These are phyloP conservation scores for Helleia helle DNA, from an alignment of 2,888 invertebrate genomes.

Conservation along the genomic window DNA sequence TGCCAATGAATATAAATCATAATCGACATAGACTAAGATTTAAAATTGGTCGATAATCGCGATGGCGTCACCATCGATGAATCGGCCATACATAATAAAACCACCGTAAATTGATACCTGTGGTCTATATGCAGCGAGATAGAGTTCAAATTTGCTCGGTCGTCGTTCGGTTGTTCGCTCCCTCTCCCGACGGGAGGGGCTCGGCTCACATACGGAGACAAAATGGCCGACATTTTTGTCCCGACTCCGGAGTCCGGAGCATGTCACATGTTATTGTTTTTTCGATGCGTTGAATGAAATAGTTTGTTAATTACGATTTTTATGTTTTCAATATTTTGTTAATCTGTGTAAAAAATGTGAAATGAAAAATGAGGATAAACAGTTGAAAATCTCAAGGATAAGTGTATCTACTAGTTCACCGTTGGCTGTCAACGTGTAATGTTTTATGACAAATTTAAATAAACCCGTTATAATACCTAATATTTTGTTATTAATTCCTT, in stretches of 20 bases:
- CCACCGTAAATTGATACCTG: constrained; percentile 26
- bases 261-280: too few relatives aligned
- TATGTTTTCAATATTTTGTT: too few relatives aligned
- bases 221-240: constrained; percentile 63
- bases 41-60: constrained; percentile 72
- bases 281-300: too few relatives aligned
- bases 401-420: too few relatives aligned
- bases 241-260: constrained; percentile 12
- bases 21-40: constrained; percentile 53
- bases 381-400: too few relatives aligned
- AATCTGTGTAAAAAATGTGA: too few relatives aligned
- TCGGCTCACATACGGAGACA: constrained; percentile 52
- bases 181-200: constrained; percentile 53
- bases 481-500: too few relatives aligned
- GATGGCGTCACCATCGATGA: constrained; percentile 71
- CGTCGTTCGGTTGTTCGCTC: constrained; percentile 31
- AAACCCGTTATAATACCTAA: too few relatives aligned
- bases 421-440: too few relatives aligned
- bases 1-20: constrained; percentile 26
- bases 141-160: constrained; percentile 28
- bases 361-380: too few relatives aligned
- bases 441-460: too few relatives aligned
- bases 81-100: constrained; percentile 64
- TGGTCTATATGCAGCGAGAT: constrained; percentile 15
- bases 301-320: too few relatives aligned